These are phyloP conservation scores for Hippocampus zosterae DNA, from an alignment of 2,113 vertebrate genomes.

Conservation along the genomic window DNA sequence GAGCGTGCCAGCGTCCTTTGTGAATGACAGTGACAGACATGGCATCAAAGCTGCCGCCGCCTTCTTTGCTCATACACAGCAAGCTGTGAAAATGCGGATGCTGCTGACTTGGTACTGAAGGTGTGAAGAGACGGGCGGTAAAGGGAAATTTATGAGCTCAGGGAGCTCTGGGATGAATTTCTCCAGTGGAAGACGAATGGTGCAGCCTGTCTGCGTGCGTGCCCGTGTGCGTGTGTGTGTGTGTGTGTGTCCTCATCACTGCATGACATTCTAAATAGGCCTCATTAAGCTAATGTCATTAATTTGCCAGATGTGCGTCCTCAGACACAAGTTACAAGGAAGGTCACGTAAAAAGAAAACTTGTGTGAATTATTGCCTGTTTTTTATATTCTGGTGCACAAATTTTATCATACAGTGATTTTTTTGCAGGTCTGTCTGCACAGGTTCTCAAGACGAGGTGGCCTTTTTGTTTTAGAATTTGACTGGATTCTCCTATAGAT, in stretches of 20 bases:
- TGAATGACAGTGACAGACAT: conserved; percentile 41
- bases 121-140: conserved; percentile 14
- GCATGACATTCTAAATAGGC: conserved; percentile 62
- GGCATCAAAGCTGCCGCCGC: conserved; percentile 31
- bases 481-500: neutral
- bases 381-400: conserved; percentile 31
- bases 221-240: conserved; percentile 25
- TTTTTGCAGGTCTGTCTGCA: neutral
- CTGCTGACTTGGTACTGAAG: conserved; percentile 12
- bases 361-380: conserved; percentile 34
- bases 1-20: conserved; percentile 4
- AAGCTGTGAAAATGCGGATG: conserved; percentile 40
- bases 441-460: neutral
- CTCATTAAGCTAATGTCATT: conserved; percentile 70
- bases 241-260: conserved; percentile 46
- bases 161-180: conserved; percentile 51
- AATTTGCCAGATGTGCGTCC: conserved; percentile 66
- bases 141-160: conserved; percentile 38
- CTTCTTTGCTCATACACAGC: conserved; percentile 25
- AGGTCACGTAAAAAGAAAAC: conserved; percentile 53
- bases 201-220: conserved; percentile 14
- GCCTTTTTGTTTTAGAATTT: neutral
- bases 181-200: conserved; percentile 37
- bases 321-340: conserved; percentile 43
- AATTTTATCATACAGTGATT: conserved; percentile 1